Percentiles rank a stretch among this genome's conserved stretches.
Evolutionary conservation across 2,888 invertebrate genomes (phyloP).

Genomic region (Drosophila acutilabella): DNA sequence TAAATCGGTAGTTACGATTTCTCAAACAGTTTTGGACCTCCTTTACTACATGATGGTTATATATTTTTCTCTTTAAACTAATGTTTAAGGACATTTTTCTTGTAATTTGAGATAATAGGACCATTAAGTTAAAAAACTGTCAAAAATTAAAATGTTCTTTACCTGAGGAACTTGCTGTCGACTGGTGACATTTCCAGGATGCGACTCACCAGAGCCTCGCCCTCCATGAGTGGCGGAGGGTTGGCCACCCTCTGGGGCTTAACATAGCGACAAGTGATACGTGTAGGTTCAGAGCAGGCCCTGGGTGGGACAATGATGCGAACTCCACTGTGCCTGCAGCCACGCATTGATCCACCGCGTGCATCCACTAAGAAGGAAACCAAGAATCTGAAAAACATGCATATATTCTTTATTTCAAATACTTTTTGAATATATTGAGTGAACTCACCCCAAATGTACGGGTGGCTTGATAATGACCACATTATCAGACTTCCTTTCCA

Average conservation of each 20-base stretch:
- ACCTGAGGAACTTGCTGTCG: constrained; percentile 98
- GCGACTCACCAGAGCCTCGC: constrained; percentile 97
- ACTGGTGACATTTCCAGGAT: constrained; percentile 98
- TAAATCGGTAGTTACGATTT: too few species aligned
- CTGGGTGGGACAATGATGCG: constrained; percentile 98
- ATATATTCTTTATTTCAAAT: not conserved
- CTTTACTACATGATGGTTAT: too few species aligned
- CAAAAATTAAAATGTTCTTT: constrained; percentile 33
- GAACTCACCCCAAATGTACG: constrained; percentile 88
- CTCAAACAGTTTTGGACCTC: too few species aligned
- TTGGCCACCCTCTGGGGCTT: constrained; percentile 88
- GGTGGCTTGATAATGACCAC: constrained; percentile 88
- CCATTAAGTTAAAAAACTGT: too few species aligned
- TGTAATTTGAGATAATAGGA: too few species aligned
- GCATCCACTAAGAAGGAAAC: constrained; percentile 99
- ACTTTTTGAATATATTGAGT: not conserved
- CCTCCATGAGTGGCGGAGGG: constrained; percentile 98
- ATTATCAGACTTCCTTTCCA: constrained; percentile 86
- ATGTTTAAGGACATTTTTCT: too few species aligned
- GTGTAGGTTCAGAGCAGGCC: constrained; percentile 96
- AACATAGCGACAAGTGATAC: constrained; percentile 97
- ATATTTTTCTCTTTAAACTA: too few species aligned
- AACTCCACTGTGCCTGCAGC: constrained; percentile 98
- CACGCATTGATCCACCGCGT: constrained; percentile 99
- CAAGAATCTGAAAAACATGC: constrained; percentile 90